Evolutionary conservation across 2,113 vertebrate species (phyloP).

Genomic region (Stigmatopora nigra): DNA sequence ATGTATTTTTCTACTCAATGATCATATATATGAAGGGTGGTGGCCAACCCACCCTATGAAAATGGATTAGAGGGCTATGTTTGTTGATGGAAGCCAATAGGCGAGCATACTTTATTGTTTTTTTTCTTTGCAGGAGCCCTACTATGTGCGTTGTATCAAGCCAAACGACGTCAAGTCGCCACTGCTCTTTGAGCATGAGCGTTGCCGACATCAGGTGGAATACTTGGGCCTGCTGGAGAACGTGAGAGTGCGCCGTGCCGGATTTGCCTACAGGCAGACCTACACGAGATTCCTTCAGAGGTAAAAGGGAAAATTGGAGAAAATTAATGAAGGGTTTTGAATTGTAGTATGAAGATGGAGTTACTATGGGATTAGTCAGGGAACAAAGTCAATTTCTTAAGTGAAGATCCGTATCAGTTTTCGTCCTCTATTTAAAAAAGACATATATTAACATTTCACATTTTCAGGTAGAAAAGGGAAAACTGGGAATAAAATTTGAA

Average conservation of each 20-base stretch:
- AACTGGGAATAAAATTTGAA: too few relatives aligned
- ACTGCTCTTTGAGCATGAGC: constrained; percentile 85
- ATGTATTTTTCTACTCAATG: too few relatives aligned
- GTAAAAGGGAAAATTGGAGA: constrained; percentile 53
- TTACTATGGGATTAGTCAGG: too few relatives aligned
- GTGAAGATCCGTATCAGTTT: too few relatives aligned
- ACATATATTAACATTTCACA: too few relatives aligned
- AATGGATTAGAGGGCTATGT: too few relatives aligned
- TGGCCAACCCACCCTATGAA: too few relatives aligned
- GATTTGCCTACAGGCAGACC: constrained; percentile 90
- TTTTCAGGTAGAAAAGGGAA: too few relatives aligned
- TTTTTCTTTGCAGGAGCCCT: constrained; percentile 77
- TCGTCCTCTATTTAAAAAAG: too few relatives aligned
- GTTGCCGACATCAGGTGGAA: constrained; percentile 91
- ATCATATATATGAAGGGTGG: too few relatives aligned
- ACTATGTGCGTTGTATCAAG: constrained; percentile 97
- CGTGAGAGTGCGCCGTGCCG: constrained; percentile 86
- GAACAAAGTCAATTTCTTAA: too few relatives aligned
- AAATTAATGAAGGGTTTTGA: background rate
- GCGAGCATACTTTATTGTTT: background rate
- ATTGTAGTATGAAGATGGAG: too few relatives aligned
- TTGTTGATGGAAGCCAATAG: background rate
- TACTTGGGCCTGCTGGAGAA: constrained; percentile 96
- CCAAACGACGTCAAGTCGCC: constrained; percentile 96
- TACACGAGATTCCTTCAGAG: constrained; percentile 94